Conservation (phyloP, 2,888 invertebrate species). For the Serrognathus titanus region DNA sequence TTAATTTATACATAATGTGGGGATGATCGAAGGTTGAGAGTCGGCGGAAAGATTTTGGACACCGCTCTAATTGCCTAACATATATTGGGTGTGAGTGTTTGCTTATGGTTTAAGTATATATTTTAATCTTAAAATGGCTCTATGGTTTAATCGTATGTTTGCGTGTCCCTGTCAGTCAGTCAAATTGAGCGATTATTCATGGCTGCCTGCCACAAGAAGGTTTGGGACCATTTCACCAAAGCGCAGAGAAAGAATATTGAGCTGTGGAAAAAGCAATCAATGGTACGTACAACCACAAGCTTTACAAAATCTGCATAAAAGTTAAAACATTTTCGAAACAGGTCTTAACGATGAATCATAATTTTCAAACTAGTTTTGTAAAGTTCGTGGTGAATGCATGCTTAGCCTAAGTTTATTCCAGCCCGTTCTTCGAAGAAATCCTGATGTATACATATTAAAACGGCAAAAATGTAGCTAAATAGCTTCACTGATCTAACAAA, state of each 20-base stretch:
- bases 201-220: constrained; percentile 95
- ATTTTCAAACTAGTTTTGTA: constrained; percentile 21
- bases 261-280: constrained; percentile 94
- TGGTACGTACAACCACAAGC: constrained; percentile 64
- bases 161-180: constrained; percentile 76
- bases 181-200: constrained; percentile 98
- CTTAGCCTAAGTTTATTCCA: constrained; percentile 25
- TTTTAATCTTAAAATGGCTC: not conserved
- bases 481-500: no score
- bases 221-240: constrained; percentile 99
- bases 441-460: constrained; percentile 8
- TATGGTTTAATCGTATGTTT: constrained; percentile 43
- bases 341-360: no score
- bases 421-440: constrained; percentile 16
- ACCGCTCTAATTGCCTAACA: not conserved
- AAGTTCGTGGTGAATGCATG: constrained; percentile 36
- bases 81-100: not conserved
- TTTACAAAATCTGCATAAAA: constrained; percentile 19
- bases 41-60: not conserved
- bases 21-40: no score
- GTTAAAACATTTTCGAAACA: no score
- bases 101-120: not conserved
- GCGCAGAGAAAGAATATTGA: constrained; percentile 98
- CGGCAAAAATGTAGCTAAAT: no score
- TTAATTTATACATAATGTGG: no score